A percentile compares a stretch with the other conserved stretches of the same genome.
Evolutionary conservation across 2,113 vertebrate genomes (phyloP).

Genomic region (Lasiurus borealis): DNA sequence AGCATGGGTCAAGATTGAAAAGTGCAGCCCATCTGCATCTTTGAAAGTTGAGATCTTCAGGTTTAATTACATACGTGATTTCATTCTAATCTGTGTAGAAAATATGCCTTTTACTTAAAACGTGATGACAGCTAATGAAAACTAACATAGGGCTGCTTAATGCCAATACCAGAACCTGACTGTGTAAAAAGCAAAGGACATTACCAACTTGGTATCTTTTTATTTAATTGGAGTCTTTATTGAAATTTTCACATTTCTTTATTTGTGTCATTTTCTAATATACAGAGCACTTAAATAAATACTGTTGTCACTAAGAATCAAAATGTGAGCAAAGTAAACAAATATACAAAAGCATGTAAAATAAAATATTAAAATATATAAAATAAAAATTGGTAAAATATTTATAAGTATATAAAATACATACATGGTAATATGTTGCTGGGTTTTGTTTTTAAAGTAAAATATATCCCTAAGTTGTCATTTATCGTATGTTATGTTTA

Average conservation of each 20-base stretch:
- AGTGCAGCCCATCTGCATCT: neutral
- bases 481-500: neutral
- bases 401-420: slow-evolving; percentile 10
- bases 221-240: neutral
- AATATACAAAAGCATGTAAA: neutral
- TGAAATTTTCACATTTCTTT: neutral
- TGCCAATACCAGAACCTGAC: neutral
- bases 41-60: neutral
- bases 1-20: slow-evolving; percentile 34
- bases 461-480: neutral
- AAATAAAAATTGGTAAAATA: neutral
- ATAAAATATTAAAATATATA: neutral
- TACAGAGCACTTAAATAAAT: neutral
- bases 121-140: neutral
- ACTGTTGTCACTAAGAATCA: neutral
- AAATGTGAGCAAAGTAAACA: neutral
- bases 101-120: slow-evolving; percentile 39
- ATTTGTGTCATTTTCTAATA: neutral
- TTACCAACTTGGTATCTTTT: neutral
- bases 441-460: slow-evolving; percentile 30
- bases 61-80: slow-evolving; percentile 56
- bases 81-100: neutral
- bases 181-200: neutral
- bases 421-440: neutral
- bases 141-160: neutral